A percentile compares a stretch with the other conserved stretches of the same genome.
Evolutionary conservation across 2,888 invertebrate species (phyloP).

Genomic region (Cataglyphis livida): DNA sequence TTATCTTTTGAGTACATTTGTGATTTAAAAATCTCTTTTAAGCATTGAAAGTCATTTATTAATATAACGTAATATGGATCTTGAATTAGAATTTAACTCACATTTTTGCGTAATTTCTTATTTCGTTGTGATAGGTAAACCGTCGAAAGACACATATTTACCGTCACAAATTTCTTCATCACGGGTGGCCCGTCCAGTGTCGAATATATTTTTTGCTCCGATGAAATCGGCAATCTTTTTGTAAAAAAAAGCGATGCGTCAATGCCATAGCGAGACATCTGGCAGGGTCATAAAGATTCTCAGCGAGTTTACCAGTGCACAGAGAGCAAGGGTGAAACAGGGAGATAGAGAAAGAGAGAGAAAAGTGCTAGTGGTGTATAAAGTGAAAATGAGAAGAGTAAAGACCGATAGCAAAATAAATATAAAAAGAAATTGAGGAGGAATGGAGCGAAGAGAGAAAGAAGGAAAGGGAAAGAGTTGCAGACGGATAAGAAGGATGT

Average conservation of each 20-base stretch:
- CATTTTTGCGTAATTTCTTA: conserved; percentile 8
- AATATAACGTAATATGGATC: conserved; percentile 20
- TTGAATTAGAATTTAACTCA: background rate
- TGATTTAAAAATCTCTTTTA: background rate
- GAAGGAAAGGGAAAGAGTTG: conserved; percentile 38
- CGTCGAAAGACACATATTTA: conserved; percentile 29
- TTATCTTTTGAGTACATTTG: background rate
- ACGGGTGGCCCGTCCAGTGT: conserved; percentile 13
- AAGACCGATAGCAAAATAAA: conserved; percentile 10
- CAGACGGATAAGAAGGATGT: conserved; percentile 31
- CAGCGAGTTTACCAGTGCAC: conserved; percentile 56
- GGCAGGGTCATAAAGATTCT: conserved; percentile 69
- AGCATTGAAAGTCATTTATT: background rate
- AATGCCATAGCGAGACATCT: conserved; percentile 73
- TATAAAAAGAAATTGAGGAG: background rate
- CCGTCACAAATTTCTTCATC: conserved; percentile 28
- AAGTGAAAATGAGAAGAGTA: conserved; percentile 57
- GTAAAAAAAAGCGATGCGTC: conserved; percentile 69
- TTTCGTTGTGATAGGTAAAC: conserved; percentile 27
- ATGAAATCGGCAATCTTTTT: conserved; percentile 42
- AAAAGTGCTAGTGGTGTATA: conserved; percentile 37
- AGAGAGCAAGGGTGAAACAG: conserved; percentile 28
- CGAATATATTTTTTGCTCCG: conserved; percentile 36
- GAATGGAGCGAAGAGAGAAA: conserved; percentile 19
- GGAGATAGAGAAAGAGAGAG: background rate